Conservation (phyloP, 2,888 invertebrate genomes). For the Rhogogaster chlorosoma region DNA sequence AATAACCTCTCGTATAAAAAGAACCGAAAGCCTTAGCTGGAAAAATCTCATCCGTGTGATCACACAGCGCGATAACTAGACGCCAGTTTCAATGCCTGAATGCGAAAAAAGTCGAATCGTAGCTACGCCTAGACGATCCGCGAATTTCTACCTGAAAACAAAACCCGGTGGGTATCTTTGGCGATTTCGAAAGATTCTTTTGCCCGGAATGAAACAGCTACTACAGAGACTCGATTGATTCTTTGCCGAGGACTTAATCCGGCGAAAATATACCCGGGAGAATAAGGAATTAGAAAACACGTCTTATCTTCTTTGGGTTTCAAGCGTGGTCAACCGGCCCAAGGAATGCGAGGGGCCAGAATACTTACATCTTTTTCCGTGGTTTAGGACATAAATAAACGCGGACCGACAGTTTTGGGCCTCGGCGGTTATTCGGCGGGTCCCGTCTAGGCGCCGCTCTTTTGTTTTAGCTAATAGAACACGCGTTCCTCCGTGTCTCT, state of each 20-base stretch:
- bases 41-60: neutral
- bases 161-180: too few relatives aligned
- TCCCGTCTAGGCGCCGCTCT: slow-evolving; percentile 76
- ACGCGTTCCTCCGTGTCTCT: slow-evolving; percentile 75
- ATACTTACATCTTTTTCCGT: slow-evolving; percentile 77
- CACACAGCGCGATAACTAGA: neutral
- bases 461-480: slow-evolving; percentile 77
- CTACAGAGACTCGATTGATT: neutral
- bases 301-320: slow-evolving; percentile 68
- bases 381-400: slow-evolving; percentile 76
- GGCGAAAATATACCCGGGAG: slow-evolving; percentile 52
- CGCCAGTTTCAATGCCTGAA: neutral
- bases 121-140: neutral
- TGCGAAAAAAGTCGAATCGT: neutral
- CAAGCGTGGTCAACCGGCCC: slow-evolving; percentile 68
- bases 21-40: neutral
- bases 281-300: slow-evolving; percentile 58
- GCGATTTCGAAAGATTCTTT: neutral
- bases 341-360: slow-evolving; percentile 71
- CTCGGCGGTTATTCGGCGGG: slow-evolving; percentile 52
- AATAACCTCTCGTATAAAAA: slow-evolving; percentile 7
- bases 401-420: slow-evolving; percentile 71
- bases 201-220: neutral
- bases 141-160: too few relatives aligned
- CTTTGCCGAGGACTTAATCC: slow-evolving; percentile 12